Base-by-base conservation (phyloP, 2,113 vertebrate species). In the Pimephales promelas region DNA sequence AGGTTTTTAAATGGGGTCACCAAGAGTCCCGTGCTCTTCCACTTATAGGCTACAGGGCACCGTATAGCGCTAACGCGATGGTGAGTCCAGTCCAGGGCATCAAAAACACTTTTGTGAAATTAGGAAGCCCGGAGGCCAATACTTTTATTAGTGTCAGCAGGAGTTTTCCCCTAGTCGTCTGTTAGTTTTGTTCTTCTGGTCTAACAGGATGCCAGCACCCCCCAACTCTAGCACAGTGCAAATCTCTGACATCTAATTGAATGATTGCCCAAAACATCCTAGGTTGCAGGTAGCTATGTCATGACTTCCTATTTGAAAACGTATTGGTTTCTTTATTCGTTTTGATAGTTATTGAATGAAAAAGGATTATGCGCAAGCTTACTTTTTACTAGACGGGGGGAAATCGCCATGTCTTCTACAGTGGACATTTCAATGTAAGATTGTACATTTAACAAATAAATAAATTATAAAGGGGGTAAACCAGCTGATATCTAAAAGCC, bases 21-120 rank as follows among this genome's bases (percentile, higher is more conserved):
- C 84, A 84, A 71, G 82, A 92, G 90, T 87, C 86, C 88, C 88
- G 73, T 76, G 40, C 56, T 24, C 89, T 61, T 90, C 87, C 90
- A 87, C 90, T 90, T 90, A 90, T 91, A n/a, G n/a, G n/a, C n/a
- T n/a, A 90, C 75, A 88, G 79, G 83, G 61, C n/a, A 45, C 3
- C 54, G 22, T 20, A 68, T 64, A 79, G 59, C 84, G 84, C 66
- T 83, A 66, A 84, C 77, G 59, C 76, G 86, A 87, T 86, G 71
- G 81, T 16, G 64, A 56, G 73, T n/a, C 68, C 75, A 56, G 73
- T n/a, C 68, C 75, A 40, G 36, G 75, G 49, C 49, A 74, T 89
- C 85, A 90, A 88, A 88, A 85, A 84, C 83, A 86, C 86, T 84
- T 84, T 84, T 86, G 88, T 87, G 81, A 77, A 45, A 81, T 79